Base-by-base conservation (phyloP, 2,888 invertebrate genomes). In the Trichogramma evanescens region DNA sequence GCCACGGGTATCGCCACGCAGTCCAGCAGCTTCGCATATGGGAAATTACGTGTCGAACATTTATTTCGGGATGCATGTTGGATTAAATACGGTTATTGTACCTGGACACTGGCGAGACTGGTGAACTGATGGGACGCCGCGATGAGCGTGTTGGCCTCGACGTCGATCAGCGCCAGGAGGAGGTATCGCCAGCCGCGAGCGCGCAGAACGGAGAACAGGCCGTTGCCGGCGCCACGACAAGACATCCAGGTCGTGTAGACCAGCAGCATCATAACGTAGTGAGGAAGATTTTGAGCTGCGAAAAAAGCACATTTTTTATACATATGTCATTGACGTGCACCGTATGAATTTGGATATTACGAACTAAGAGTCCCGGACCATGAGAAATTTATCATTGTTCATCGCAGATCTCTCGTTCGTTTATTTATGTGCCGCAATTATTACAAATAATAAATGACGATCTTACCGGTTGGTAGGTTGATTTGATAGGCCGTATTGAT, bases 1-100 rank as follows among this genome's bases (percentile, higher is more conserved):
- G 92, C 91, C 7, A 89, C 88, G 0, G 92, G 91, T 58, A 93
- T 91, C 5, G 91, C 90, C 64, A 91, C 89, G 77, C 93, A 93
- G 66, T 92, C 90, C 70, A 93, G 80, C 72, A 93, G 81, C 88
- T 93, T 26, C 26, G 26, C 3, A 2, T 26, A 26, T 13, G 13
- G 84, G 80, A 87, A 86, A 52, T 26, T 26, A 2, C 26, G 3
- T 26, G 3, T 13, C 13, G 2, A 26, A 26, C 2, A 2, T 26
- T 26, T 26, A 2, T 26, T 26, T 26, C 13, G 10, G 1, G 13
- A 44, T 58, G 10, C 8, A 7, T 8, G 26, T 9, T 38, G 10
- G 13, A 4, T 9, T 2, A 44, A 42, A 53, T 51, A n/a, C n/a
- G 10, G 26, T 26, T 26, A 5, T 1, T 48, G 54, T 71, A 87